These are phyloP conservation scores for Chiloscyllium plagiosum DNA, from an alignment of 2,113 vertebrate genomes.

Conservation along the genomic window DNA sequence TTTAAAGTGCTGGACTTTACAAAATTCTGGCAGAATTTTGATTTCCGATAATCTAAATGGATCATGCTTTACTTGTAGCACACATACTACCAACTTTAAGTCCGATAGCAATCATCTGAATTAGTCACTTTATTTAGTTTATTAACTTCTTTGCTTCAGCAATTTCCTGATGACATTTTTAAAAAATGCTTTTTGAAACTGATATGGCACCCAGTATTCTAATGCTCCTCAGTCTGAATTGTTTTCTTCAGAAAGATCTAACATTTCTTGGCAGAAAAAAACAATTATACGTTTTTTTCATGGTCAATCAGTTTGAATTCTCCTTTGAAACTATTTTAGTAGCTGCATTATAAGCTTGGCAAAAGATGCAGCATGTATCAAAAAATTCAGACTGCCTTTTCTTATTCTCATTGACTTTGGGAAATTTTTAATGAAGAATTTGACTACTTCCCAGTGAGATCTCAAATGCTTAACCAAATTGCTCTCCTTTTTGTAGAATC, in stretches of 20 bases:
- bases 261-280: conserved; percentile 24
- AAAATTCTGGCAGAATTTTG: neutral
- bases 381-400: neutral
- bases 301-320: neutral
- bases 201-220: neutral
- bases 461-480: neutral
- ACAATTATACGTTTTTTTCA: neutral
- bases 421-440: conserved; percentile 26
- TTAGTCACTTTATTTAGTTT: neutral
- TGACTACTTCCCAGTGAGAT: conserved; percentile 11
- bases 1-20: neutral
- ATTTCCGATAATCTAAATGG: neutral
- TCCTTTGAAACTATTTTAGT: conserved; percentile 10
- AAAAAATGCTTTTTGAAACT: neutral
- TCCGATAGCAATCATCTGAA: neutral
- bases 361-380: conserved; percentile 8
- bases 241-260: neutral
- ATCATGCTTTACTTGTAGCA: neutral
- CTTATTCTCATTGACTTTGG: neutral
- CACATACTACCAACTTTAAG: neutral
- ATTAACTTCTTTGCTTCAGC: neutral
- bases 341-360: neutral
- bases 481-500: neutral
- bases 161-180: neutral
- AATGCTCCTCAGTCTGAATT: neutral